phyloP scores from a whole-genome alignment of 2,113 vertebrate genomes.

The Tychaedon coryphoeus region DNA sequence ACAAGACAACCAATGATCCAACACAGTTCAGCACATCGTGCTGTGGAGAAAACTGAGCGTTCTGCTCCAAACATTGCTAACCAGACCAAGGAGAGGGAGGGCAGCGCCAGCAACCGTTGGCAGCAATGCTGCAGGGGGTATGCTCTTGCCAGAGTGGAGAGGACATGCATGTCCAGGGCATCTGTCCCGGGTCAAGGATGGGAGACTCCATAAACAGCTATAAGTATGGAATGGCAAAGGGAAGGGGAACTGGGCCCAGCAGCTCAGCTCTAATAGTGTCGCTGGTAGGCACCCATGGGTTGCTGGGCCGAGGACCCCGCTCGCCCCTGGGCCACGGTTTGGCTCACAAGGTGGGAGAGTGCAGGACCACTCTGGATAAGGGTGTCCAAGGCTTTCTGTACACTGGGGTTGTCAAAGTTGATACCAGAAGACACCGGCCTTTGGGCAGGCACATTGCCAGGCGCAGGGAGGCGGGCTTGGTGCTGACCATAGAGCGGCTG shows the following conservation, averaged over 20 bases:
- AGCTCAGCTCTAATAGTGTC: slow-evolving; percentile 82
- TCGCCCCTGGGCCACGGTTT: slow-evolving; percentile 72
- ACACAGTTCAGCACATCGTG: neutral
- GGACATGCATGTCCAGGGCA: slow-evolving; percentile 29
- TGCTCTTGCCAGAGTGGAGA: slow-evolving; percentile 25
- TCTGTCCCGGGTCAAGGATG: neutral
- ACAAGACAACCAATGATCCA: neutral
- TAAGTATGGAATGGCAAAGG: slow-evolving; percentile 55
- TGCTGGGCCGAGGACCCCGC: slow-evolving; percentile 70
- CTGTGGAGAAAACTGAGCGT: neutral
- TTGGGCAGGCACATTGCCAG: slow-evolving; percentile 66
- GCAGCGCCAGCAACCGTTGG: neutral
- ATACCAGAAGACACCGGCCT: slow-evolving; percentile 82
- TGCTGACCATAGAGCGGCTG: slow-evolving; percentile 70
- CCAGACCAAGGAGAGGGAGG: slow-evolving; percentile 16
- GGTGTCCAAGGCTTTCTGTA: slow-evolving; percentile 97
- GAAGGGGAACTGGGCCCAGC: neutral
- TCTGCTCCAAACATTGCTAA: neutral
- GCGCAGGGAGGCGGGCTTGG: slow-evolving; percentile 70
- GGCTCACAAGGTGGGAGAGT: slow-evolving; percentile 88
- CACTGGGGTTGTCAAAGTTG: slow-evolving; percentile 97
- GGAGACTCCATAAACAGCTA: slow-evolving; percentile 52
- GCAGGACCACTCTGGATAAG: slow-evolving; percentile 95
- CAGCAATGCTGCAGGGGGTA: slow-evolving; percentile 45
- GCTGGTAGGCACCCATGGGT: slow-evolving; percentile 85